These are phyloP conservation scores for Agapostemon virescens DNA, from an alignment of 2,888 invertebrate genomes.

Conservation along the genomic window DNA sequence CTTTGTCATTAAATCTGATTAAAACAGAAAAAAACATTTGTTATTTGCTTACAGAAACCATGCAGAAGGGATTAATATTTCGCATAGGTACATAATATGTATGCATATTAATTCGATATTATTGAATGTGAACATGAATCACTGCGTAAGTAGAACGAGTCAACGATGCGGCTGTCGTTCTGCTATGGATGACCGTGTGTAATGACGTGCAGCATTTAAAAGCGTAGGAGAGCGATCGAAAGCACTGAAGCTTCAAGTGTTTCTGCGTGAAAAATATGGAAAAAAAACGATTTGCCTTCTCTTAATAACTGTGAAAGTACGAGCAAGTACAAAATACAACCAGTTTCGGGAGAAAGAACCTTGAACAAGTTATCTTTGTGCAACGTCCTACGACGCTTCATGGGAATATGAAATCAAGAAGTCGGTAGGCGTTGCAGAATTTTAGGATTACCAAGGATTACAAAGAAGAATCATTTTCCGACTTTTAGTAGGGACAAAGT, in stretches of 20 bases:
- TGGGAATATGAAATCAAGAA: too few species aligned
- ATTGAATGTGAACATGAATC: slow-evolving; percentile 11
- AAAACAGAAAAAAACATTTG: too few species aligned
- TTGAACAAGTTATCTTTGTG: too few species aligned
- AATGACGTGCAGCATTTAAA: slow-evolving; percentile 49
- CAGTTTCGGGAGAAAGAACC: too few species aligned
- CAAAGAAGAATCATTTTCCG: too few species aligned
- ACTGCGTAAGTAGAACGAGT: slow-evolving; percentile 28
- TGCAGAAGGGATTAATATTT: not conserved
- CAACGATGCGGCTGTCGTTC: slow-evolving; percentile 43
- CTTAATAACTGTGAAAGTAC: slow-evolving; percentile 49
- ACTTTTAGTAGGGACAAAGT: too few species aligned
- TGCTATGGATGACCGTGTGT: slow-evolving; percentile 63
- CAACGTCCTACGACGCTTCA: too few species aligned
- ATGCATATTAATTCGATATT: not conserved
- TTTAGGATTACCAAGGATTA: too few species aligned
- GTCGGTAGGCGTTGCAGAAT: too few species aligned
- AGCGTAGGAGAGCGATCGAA: not conserved
- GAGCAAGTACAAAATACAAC: too few species aligned
- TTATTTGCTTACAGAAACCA: too few species aligned
- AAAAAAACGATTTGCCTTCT: slow-evolving; percentile 15
- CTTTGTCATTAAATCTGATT: too few species aligned
- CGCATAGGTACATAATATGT: not conserved
- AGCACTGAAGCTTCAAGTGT: slow-evolving; percentile 26
- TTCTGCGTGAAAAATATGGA: not conserved